These are phyloP conservation scores for Eristalinus aeneus DNA, from an alignment of 2,888 invertebrate genomes.

Conservation along the genomic window DNA sequence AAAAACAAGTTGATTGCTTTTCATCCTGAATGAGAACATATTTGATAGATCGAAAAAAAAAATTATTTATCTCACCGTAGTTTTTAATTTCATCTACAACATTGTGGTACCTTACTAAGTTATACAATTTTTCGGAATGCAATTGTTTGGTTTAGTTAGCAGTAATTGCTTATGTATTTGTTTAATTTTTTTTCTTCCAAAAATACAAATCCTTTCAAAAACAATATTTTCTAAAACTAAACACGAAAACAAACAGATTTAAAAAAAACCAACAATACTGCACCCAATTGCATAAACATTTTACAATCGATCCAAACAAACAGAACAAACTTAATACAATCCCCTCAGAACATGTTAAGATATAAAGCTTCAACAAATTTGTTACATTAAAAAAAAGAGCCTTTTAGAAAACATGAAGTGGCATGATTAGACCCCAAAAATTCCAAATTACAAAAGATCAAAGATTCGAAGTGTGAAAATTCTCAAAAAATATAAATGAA, in stretches of 20 bases:
- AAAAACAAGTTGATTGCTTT: conserved; percentile 38
- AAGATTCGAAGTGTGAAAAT: no score
- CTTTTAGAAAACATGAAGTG: background rate
- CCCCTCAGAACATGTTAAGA: conserved; percentile 8
- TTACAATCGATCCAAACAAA: background rate
- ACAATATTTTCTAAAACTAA: background rate
- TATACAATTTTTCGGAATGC: conserved; percentile 51
- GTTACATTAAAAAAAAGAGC: background rate
- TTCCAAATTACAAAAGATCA: no score
- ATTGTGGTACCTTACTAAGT: conserved; percentile 23
- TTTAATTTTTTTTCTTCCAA: conserved; percentile 14
- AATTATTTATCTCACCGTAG: conserved; percentile 7
- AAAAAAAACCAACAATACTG: background rate
- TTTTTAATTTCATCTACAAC: conserved; percentile 44
- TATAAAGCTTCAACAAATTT: no score
- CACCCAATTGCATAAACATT: conserved; percentile 36
- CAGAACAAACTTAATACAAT: conserved; percentile 1
- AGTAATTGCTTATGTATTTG: conserved; percentile 41
- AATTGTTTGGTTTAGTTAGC: conserved; percentile 51
- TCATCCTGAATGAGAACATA: conserved; percentile 19
- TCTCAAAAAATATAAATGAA: no score
- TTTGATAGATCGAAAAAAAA: conserved; percentile 1
- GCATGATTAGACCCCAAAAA: no score
- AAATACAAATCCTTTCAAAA: background rate
- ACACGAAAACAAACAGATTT: background rate